Conservation (phyloP, 2,797 vertebrate species). For the Cryptoblepharus egeriae region DNA sequence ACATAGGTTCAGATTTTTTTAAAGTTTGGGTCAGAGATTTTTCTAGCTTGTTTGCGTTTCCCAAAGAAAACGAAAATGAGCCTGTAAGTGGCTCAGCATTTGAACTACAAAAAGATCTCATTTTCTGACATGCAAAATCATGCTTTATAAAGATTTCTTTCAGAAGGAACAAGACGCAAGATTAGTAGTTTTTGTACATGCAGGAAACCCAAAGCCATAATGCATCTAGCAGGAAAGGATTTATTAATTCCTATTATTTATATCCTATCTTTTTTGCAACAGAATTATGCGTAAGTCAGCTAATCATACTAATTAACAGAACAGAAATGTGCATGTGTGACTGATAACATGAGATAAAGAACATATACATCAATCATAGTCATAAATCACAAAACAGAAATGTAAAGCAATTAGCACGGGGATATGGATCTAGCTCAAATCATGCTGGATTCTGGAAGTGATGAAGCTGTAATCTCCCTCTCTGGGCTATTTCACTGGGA, state of each 20-base stretch:
- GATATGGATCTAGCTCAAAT: too few species aligned
- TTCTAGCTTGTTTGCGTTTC: background rate
- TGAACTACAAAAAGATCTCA: background rate
- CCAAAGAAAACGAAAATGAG: background rate
- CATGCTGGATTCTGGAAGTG: too few species aligned
- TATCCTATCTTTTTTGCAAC: too few species aligned
- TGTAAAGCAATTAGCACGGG: too few species aligned
- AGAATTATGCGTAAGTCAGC: too few species aligned
- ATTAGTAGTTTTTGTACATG: background rate
- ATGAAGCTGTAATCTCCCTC: too few species aligned
- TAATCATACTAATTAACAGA: too few species aligned
- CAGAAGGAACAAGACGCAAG: background rate
- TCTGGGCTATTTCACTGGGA: too few species aligned
- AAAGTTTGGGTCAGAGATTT: background rate
- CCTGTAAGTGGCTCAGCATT: constrained; percentile 1
- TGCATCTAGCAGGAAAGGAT: background rate
- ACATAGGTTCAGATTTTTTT: background rate
- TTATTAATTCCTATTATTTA: background rate
- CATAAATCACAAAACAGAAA: too few species aligned
- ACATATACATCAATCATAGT: too few species aligned
- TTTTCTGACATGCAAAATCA: background rate
- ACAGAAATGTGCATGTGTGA: too few species aligned
- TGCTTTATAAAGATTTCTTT: background rate
- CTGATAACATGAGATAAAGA: too few species aligned
- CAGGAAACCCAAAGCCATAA: background rate